Percentiles rank a stretch among this genome's conserved stretches.
Evolutionary conservation across 2,888 invertebrate genomes (phyloP).

Genomic region (Harpagoxenus sublaevis): DNA sequence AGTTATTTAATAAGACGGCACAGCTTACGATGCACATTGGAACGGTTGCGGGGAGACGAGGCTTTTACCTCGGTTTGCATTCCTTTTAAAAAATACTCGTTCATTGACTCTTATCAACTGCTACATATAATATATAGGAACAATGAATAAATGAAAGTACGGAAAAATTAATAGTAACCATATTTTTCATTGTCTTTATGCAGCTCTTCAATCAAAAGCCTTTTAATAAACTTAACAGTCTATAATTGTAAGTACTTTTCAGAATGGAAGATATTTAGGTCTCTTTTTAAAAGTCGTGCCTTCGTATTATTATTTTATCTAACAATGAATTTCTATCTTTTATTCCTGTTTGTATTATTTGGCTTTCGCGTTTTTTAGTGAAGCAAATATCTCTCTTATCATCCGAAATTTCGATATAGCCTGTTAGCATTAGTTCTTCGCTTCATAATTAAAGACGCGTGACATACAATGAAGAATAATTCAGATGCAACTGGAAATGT

Average conservation of each 20-base stretch:
- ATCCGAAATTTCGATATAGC: background rate
- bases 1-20: conserved; percentile 52
- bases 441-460: background rate
- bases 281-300: background rate
- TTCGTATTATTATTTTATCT: background rate
- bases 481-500: background rate
- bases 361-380: background rate
- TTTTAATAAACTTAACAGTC: background rate
- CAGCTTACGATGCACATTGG: conserved; percentile 19
- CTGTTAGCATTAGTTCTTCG: background rate
- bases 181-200: background rate
- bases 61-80: background rate
- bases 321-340: background rate
- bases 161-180: background rate
- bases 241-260: background rate
- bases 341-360: background rate
- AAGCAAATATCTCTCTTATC: background rate
- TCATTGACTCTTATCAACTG: background rate
- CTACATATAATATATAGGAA: background rate
- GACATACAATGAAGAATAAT: conserved; percentile 17
- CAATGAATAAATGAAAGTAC: background rate
- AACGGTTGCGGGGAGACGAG: background rate
- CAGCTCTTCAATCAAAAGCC: background rate
- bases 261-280: background rate
- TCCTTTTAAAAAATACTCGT: background rate